Evolutionary conservation across 2,888 invertebrate genomes (phyloP).

Genomic region (Drosophila differens): DNA sequence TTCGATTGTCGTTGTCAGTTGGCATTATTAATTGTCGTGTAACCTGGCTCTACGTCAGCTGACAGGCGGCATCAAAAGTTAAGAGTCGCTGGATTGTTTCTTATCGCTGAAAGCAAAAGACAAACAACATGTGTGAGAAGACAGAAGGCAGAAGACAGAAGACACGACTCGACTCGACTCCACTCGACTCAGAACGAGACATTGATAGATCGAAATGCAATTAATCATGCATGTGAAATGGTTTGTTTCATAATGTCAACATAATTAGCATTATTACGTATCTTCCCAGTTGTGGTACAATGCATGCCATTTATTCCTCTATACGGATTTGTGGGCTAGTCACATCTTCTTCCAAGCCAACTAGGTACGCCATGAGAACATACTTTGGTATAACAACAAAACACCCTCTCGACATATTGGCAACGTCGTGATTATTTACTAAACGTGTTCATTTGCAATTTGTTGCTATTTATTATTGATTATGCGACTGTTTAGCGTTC

Average conservation of each 20-base stretch:
- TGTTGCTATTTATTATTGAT: constrained; percentile 73
- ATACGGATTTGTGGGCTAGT: constrained; percentile 8
- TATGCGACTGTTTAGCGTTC: constrained; percentile 75
- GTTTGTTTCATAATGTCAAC: constrained; percentile 62
- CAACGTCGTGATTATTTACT: constrained; percentile 68
- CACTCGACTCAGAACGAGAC: constrained; percentile 10
- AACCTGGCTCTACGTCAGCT: constrained; percentile 34
- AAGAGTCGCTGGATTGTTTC: constrained; percentile 26
- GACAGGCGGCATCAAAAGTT: constrained; percentile 41
- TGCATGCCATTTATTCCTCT: constrained; percentile 25
- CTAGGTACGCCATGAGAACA: constrained; percentile 34
- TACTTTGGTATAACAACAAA: constrained; percentile 4
- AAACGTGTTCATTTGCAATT: constrained; percentile 77
- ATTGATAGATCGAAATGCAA: constrained; percentile 72
- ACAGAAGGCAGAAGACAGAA: constrained; percentile 15
- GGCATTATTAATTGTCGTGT: constrained; percentile 65
- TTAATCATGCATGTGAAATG: constrained; percentile 64
- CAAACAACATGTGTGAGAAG: constrained; percentile 16
- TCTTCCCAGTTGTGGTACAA: constrained; percentile 4
- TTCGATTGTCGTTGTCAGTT: constrained; percentile 40
- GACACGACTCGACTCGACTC: not conserved
- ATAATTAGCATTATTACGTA: constrained; percentile 69
- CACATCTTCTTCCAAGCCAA: not conserved
- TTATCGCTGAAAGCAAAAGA: constrained; percentile 33
- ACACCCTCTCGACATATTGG: constrained; percentile 13